Conservation (phyloP, 2,113 vertebrate genomes). For the Heptranchias perlo region DNA sequence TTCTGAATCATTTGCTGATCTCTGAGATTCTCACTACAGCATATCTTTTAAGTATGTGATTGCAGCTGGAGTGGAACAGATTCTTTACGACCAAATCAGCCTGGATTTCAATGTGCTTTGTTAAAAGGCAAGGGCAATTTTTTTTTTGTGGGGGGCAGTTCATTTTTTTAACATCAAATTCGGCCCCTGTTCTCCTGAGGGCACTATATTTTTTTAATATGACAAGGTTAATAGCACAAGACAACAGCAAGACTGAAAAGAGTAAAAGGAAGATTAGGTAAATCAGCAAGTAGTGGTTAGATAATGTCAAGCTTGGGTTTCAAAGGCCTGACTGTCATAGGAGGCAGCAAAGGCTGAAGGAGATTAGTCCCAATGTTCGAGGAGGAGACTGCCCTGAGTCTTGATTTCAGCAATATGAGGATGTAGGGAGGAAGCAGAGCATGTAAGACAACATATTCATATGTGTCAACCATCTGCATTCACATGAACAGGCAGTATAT, state of each 20-base stretch:
- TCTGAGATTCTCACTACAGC: background rate
- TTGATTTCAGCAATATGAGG: background rate
- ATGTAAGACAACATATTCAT: background rate
- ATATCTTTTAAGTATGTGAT: background rate
- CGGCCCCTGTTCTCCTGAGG: background rate
- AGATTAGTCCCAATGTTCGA: background rate
- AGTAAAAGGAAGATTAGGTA: background rate
- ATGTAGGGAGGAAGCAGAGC: background rate
- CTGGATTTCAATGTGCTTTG: background rate
- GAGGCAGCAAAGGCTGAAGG: background rate
- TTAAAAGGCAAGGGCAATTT: background rate
- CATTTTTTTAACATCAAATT: background rate
- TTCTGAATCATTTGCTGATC: slow-evolving; percentile 18
- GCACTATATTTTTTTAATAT: background rate
- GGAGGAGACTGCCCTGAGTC: background rate
- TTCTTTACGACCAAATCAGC: background rate
- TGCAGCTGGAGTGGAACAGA: background rate
- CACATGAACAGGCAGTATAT: background rate
- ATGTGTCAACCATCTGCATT: background rate
- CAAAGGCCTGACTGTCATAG: background rate
- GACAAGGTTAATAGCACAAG: background rate
- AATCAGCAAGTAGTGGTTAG: background rate
- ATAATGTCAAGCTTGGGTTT: background rate
- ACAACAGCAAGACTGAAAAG: background rate
- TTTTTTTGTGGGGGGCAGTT: background rate